Evolutionary conservation across 37 sponge, comb jelly and placozoan genomes (phyloP), one percentile per base, ranked within the genome.

Genomic region (Ianthella basta): DNA sequence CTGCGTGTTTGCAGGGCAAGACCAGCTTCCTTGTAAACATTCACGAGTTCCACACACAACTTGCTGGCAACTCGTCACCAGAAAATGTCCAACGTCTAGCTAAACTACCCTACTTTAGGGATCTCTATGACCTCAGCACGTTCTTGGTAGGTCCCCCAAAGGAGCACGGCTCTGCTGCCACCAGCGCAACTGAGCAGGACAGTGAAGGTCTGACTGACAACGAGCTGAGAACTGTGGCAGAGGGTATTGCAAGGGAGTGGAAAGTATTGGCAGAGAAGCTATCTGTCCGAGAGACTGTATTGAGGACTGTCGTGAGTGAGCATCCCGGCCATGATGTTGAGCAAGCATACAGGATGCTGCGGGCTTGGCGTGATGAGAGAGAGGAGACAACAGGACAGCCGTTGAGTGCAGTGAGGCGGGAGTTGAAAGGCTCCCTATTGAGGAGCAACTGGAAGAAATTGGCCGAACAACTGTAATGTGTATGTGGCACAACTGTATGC

Each of bases 341-440:
- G 14, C 73, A 84, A 23, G 86, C 82, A 18, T 85, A 80, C 35
- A 36, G 61, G 15, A 80, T 84, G 82, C 64, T 89, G 53, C 14
- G 30, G 29, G 19, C 21, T 1, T 89, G 90, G 90, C 80, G 82
- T 32, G 33, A 60, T 2, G 63, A 80, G 19, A 44, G 41, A 41
- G 80, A 70, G 34, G 72, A 33, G 0, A 44, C 18, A 8, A n/a
- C 12, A 53, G 25, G 50, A 4, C 44, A 1, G 70, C 19, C 35
- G 15, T 32, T 21, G 30, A 0, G 70, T 25, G 0, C 16, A 35
- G 1, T 32, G 0, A 37, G 35, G 72, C 21, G 13, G 8, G 72
- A 8, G 38, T 21, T 34, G 13, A 12, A 8, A 32, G 35, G 72
- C 8, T 19, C 21, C 21, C 21, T 35, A 21, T 4, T 0, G 34